Evolutionary conservation across 2,797 vertebrate species (phyloP), one percentile per base, ranked within the genome.

Genomic region (Dendrocincla fuliginosa): DNA sequence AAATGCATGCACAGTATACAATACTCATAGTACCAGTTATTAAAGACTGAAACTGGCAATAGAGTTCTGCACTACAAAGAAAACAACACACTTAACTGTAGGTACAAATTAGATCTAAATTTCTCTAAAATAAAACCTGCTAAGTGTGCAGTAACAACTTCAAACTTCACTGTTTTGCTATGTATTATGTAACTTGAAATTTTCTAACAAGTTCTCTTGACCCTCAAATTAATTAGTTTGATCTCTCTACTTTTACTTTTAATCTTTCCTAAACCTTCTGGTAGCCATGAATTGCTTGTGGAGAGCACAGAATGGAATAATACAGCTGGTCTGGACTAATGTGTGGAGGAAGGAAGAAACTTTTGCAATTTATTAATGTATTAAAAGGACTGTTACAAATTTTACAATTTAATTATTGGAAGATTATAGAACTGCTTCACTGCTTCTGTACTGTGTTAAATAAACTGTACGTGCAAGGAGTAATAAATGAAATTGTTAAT

Each of bases 391-490:
- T 92, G 82, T 94, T 96, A 83, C 80, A 96, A 97, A 95, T 89
- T 96, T 94, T 81, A 94, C 96, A 96, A 75, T 97, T 97, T 97
- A 98, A 97, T 97, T 97, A 97, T 81, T 94, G 89, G 85, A 90
- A 97, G 95, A 96, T 97, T 93, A 92, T 32, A 95, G 95, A 97
- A 96, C 75, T 89, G 94, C 92, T 97, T 94, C 87, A 74, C 83
- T 47, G 93, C 84, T 93, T 95, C 83, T 94, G 91, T 86, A 81
- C 82, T 78, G 82, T 13, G 57, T 97, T 95, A 83, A 95, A 96
- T 84, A 95, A 97, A 97, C 94, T 85, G 75, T 89, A 82, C 22
- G 35, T 93, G 87, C 78, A 93, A 95, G 50, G 90, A 95, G 92
- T 87, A 88, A 96, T 89, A 96, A 95, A 96, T 89, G 83, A 87